Conservation (phyloP, 1,140 invertebrate species). For the Cephus cinctus region DNA sequence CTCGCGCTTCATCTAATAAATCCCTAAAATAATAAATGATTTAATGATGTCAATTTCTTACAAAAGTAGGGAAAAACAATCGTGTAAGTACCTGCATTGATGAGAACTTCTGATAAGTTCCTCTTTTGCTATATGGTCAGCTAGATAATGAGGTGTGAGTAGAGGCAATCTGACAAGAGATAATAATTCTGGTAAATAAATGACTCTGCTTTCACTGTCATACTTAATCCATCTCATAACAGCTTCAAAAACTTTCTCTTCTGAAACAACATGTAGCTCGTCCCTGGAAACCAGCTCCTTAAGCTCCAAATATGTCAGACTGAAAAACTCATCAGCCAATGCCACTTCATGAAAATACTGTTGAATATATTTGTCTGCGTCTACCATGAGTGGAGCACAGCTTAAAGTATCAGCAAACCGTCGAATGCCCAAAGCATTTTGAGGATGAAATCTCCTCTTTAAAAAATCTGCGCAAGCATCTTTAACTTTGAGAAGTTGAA, state of each 20-base stretch:
- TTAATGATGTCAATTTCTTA: not conserved
- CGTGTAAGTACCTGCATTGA: conserved; percentile 69
- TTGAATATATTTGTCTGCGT: conserved; percentile 80
- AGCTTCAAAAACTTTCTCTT: conserved; percentile 80
- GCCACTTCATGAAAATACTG: conserved; percentile 81
- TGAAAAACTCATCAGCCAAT: conserved; percentile 76
- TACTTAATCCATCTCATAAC: conserved; percentile 81
- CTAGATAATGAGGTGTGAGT: conserved; percentile 78
- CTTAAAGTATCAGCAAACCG: conserved; percentile 82
- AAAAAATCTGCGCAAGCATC: conserved; percentile 85
- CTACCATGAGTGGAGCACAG: conserved; percentile 69
- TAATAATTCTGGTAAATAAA: conserved; percentile 70
- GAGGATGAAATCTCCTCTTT: conserved; percentile 75
- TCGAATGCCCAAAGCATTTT: conserved; percentile 82
- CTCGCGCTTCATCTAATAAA: conserved; percentile 79
- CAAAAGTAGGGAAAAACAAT: conserved; percentile 5
- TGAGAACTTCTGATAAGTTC: conserved; percentile 75
- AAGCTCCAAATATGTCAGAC: conserved; percentile 65
- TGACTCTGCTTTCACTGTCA: conserved; percentile 59
- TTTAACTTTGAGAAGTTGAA: conserved; percentile 78
- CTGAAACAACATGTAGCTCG: conserved; percentile 72
- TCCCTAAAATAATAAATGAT: conserved; percentile 58
- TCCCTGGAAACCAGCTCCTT: conserved; percentile 74
- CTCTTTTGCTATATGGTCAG: conserved; percentile 82
- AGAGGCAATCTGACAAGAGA: conserved; percentile 77